Conservation (phyloP, 2,888 invertebrate species). For the Shargacucullia verbasci region DNA sequence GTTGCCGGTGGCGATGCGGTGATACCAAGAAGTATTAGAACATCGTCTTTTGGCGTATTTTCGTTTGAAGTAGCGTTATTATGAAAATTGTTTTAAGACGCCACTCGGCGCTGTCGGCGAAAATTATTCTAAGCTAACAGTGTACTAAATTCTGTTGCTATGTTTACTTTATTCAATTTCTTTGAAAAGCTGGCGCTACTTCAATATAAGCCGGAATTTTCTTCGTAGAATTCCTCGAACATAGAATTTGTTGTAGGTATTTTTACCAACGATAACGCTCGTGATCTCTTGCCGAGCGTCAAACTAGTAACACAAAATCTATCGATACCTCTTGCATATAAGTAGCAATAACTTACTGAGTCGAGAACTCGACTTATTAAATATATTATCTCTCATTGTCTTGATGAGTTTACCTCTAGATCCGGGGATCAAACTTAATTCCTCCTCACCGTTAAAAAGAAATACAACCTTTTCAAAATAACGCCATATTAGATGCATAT, state of each 20-base stretch:
- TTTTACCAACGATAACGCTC: slow-evolving; percentile 21
- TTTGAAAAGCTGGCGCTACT: slow-evolving; percentile 10
- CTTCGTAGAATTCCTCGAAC: slow-evolving; percentile 8
- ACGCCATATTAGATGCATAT: slow-evolving; percentile 58
- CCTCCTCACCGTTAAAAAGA: slow-evolving; percentile 16
- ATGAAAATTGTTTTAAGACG: slow-evolving; percentile 11
- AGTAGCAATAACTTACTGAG: slow-evolving; percentile 30
- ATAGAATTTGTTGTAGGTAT: slow-evolving; percentile 17
- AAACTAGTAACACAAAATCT: slow-evolving; percentile 34
- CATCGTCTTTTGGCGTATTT: slow-evolving; percentile 20
- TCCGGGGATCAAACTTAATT: too few relatives aligned
- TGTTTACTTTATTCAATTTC: slow-evolving; percentile 30
- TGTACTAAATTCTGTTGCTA: slow-evolving; percentile 7
- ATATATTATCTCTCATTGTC: too few relatives aligned
- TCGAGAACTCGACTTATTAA: slow-evolving; percentile 15
- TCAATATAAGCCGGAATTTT: slow-evolving; percentile 18
- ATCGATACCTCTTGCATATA: slow-evolving; percentile 37
- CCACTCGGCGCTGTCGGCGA: slow-evolving; percentile 4
- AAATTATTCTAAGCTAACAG: slow-evolving; percentile 23
- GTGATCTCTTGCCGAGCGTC: slow-evolving; percentile 20
- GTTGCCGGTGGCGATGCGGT: slow-evolving; percentile 23
- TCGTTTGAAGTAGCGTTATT: slow-evolving; percentile 14
- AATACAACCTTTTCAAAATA: slow-evolving; percentile 50
- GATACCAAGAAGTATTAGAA: slow-evolving; percentile 27
- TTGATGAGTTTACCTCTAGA: slow-evolving; percentile 5